These are phyloP conservation scores for Drosophila subquinaria DNA, from an alignment of 2,888 invertebrate genomes.

Conservation along the genomic window DNA sequence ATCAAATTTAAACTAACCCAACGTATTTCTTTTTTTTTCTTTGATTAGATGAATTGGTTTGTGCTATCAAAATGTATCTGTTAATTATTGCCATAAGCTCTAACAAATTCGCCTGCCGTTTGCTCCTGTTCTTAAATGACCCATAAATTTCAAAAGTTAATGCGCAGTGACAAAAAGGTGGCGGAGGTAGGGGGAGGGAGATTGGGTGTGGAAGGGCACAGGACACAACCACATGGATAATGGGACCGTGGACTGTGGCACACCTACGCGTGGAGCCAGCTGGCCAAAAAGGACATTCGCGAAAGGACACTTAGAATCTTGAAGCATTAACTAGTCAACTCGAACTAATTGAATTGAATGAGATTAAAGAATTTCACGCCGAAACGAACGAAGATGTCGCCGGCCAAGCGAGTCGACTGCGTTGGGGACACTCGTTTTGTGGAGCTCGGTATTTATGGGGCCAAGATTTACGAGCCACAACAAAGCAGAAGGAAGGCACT, in stretches of 20 bases:
- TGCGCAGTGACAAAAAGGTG: slow-evolving; percentile 64
- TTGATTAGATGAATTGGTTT: slow-evolving; percentile 5
- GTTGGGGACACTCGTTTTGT: slow-evolving; percentile 16
- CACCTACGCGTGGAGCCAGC: slow-evolving; percentile 57
- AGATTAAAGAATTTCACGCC: slow-evolving; percentile 85
- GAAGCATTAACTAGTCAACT: slow-evolving; percentile 82
- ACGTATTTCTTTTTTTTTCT: neutral
- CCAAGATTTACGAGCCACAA: slow-evolving; percentile 82
- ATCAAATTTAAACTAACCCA: too few relatives aligned
- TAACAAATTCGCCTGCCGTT: slow-evolving; percentile 30
- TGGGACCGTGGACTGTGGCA: neutral
- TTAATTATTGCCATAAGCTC: slow-evolving; percentile 40
- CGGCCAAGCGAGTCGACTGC: slow-evolving; percentile 54
- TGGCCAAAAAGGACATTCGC: slow-evolving; percentile 57
- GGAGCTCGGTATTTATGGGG: slow-evolving; percentile 76
- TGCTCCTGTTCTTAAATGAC: slow-evolving; percentile 57
- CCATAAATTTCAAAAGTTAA: slow-evolving; percentile 82
- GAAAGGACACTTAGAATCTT: slow-evolving; percentile 37
- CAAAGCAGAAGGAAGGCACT: slow-evolving; percentile 59
- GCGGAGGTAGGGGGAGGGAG: slow-evolving; percentile 1
- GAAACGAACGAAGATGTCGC: slow-evolving; percentile 74
- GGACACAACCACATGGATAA: slow-evolving; percentile 28
- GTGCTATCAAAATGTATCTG: slow-evolving; percentile 13
- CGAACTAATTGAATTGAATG: slow-evolving; percentile 85
- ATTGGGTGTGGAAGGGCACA: neutral